These are phyloP conservation scores for Montipora foliosa DNA, from an alignment of 64 coral and sea anemone genomes.

Conservation along the genomic window DNA sequence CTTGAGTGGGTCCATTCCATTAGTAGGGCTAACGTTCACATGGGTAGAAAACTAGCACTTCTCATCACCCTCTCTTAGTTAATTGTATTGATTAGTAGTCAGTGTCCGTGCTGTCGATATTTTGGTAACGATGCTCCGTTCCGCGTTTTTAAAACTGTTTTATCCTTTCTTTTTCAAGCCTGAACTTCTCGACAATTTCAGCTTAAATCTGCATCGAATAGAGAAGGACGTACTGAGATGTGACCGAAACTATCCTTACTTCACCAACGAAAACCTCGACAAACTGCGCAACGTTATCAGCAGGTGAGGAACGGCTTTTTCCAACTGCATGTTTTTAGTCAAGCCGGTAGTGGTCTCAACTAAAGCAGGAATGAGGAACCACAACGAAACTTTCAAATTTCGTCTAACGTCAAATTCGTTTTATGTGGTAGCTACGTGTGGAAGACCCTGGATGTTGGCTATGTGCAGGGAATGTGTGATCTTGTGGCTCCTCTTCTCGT, in stretches of 20 bases:
- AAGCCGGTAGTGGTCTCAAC: too few species aligned
- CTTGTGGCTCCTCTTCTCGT: slow-evolving; percentile 94
- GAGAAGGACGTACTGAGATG: slow-evolving; percentile 98
- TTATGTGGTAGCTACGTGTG: slow-evolving; percentile 84
- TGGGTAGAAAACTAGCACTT: too few species aligned
- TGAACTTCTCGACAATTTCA: slow-evolving; percentile 91
- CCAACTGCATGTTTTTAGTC: neutral
- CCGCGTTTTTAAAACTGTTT: neutral
- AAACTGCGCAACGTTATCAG: slow-evolving; percentile 97
- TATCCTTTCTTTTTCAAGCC: slow-evolving; percentile 41
- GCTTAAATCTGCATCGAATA: slow-evolving; percentile 97
- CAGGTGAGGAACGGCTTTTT: slow-evolving; percentile 60
- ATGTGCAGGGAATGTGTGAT: slow-evolving; percentile 99
- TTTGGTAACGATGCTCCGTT: neutral
- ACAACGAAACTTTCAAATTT: too few species aligned
- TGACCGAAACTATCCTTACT: slow-evolving; percentile 93
- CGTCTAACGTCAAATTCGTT: neutral
- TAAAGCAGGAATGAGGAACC: too few species aligned
- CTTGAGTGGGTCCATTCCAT: too few species aligned
- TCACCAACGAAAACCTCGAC: slow-evolving; percentile 91
- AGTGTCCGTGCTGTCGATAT: too few species aligned
- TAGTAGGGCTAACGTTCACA: too few species aligned
- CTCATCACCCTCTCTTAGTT: too few species aligned
- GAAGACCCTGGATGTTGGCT: slow-evolving; percentile 94
- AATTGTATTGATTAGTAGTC: too few species aligned